Percentiles rank a stretch among this genome's conserved stretches.
These are phyloP conservation scores for Bubalus kerabau DNA, from an alignment of 2,113 vertebrate genomes.

Conservation along the genomic window DNA sequence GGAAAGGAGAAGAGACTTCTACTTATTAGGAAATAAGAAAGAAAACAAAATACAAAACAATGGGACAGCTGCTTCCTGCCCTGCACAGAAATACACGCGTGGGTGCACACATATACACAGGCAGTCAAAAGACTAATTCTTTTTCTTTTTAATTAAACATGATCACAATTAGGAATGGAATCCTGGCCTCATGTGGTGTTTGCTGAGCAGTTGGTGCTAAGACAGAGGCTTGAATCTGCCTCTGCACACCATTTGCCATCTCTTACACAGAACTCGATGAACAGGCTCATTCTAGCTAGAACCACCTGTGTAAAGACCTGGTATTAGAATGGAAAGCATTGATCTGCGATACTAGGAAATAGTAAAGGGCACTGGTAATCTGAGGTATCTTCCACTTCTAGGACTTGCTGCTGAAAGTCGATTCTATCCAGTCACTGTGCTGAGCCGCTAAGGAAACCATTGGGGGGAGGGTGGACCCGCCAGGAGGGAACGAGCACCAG, in stretches of 20 bases:
- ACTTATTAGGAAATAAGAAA: not conserved
- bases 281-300: constrained; percentile 42
- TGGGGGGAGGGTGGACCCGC: constrained; percentile 75
- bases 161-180: constrained; percentile 74
- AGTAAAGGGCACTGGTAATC: constrained; percentile 81
- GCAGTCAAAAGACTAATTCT: constrained; percentile 66
- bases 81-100: constrained; percentile 60
- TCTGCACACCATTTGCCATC: constrained; percentile 61
- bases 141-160: constrained; percentile 58
- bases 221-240: constrained; percentile 63
- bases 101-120: constrained; percentile 58
- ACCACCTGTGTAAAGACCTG: constrained; percentile 73
- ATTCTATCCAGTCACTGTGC: constrained; percentile 80
- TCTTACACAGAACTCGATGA: constrained; percentile 37
- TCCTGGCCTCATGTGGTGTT: constrained; percentile 70
- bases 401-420: constrained; percentile 78
- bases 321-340: constrained; percentile 76
- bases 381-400: constrained; percentile 85
- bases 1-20: not conserved
- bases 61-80: constrained; percentile 67
- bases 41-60: not conserved
- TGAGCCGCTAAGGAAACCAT: constrained; percentile 76
- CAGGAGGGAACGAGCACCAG: constrained; percentile 84
- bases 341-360: constrained; percentile 77
- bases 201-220: constrained; percentile 54